phyloP scores from a whole-genome alignment of 2,888 invertebrate species.

The Criorhina ranunculi region DNA sequence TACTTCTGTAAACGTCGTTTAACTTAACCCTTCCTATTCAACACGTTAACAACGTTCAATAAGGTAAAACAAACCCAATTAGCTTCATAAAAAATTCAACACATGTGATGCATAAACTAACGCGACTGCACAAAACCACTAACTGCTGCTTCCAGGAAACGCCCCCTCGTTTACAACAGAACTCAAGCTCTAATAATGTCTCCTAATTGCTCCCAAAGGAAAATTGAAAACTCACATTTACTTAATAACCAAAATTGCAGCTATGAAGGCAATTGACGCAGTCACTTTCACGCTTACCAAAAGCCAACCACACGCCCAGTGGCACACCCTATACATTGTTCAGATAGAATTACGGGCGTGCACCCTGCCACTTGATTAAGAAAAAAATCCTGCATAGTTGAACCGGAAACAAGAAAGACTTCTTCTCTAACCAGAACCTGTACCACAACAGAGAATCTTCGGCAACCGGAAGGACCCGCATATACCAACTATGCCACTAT shows the following conservation, averaged over 20 bases:
- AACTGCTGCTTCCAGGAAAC: constrained; percentile 40
- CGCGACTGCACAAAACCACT: constrained; percentile 52
- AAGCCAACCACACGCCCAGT: constrained; percentile 29
- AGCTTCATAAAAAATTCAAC: constrained; percentile 43
- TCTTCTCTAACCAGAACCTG: constrained; percentile 31
- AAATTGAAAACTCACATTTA: constrained; percentile 71
- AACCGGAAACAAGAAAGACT: constrained; percentile 65
- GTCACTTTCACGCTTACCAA: constrained; percentile 54
- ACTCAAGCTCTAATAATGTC: constrained; percentile 66
- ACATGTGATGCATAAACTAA: constrained; percentile 56
- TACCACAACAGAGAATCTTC: constrained; percentile 20
- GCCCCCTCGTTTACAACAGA: constrained; percentile 33
- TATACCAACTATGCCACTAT: constrained; percentile 30
- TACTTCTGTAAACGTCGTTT: too few species aligned
- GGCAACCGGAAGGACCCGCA: constrained; percentile 35
- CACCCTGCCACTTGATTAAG: constrained; percentile 39
- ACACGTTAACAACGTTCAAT: constrained; percentile 24
- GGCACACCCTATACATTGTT: neutral
- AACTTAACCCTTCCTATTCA: constrained; percentile 4
- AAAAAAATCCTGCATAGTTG: constrained; percentile 50
- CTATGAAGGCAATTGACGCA: constrained; percentile 71
- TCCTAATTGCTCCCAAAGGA: constrained; percentile 73
- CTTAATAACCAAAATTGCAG: constrained; percentile 72
- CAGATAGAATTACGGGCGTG: constrained; percentile 6
- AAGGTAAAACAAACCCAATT: constrained; percentile 39